Evolutionary conservation across 37 sponge, comb jelly and placozoan species (phyloP), one percentile per base, ranked within the genome.

Genomic region (Chondrilla cf. caribensis): DNA sequence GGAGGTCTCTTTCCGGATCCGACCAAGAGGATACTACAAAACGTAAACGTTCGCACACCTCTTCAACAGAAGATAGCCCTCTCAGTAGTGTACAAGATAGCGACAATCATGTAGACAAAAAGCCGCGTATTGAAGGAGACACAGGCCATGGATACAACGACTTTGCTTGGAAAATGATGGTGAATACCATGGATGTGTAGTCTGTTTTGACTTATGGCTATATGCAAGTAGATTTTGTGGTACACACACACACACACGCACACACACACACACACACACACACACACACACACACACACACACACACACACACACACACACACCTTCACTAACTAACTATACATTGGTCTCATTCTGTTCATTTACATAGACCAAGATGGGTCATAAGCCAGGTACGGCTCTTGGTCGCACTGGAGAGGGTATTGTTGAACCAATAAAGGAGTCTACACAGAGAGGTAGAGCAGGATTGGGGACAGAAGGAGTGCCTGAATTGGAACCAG

Each of bases 321-420:
- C 64, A 62, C 64, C 7, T 22, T 19, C 64, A 62, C 64, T 19
- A 9, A 62, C 64, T 19, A 22, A 62, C 64, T n/a, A 54, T 17
- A 54, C 57, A 54, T 17, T 19, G 17, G 17, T 17, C 11, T 17
- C 11, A 11, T 19, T 17, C 11, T 17, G 17, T 17, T 73, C 76
- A 17, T 3, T 47, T 58, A 18, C 80, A 36, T 60, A 90, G 93
- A 81, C 81, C 8, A 83, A 87, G 38, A 95, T 95, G 95, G 92
- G 92, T 0, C 89, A 95, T 68, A 77, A 84, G 29, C 81, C 87
- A 3, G 90, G 92, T 2, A 35, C 42, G 29, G 95, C 90, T 0
- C 67, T 95, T 31, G 95, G 95, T 2, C 66, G 58, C n/a, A 17
- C 24, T 24, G 87, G 87, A 18, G 70, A 71, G 36, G 95, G 95